Evolutionary conservation across 2,797 vertebrate species (phyloP).

Genomic region (Leucoraja ocellata): DNA sequence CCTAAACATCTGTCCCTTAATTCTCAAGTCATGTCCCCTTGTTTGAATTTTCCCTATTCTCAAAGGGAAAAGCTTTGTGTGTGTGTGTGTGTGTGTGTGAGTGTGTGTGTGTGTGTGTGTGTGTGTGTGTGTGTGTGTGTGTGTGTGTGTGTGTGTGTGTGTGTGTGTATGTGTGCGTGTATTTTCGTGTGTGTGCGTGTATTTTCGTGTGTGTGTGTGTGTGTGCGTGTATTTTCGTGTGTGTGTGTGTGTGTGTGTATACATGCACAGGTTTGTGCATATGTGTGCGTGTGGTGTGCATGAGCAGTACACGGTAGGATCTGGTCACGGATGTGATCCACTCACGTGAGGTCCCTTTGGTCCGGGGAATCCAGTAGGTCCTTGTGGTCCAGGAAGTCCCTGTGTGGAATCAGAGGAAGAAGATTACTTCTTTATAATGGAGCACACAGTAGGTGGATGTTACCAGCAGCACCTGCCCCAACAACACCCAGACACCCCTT

Average conservation of each 20-base stretch:
- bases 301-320: not conserved
- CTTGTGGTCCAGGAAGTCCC: conserved; percentile 76
- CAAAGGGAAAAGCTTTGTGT: too few species aligned
- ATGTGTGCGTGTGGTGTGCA: too few species aligned
- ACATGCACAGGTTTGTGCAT: not conserved
- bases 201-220: too few species aligned
- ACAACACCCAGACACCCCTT: not conserved
- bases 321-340: conserved; percentile 40
- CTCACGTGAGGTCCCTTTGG: conserved; percentile 94
- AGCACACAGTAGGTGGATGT: too few species aligned
- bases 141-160: not conserved
- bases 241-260: not conserved
- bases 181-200: too few species aligned
- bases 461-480: not conserved
- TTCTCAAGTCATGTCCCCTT: too few species aligned
- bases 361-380: conserved; percentile 93
- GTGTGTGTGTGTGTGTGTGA: too few species aligned
- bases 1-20: too few species aligned
- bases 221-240: too few species aligned
- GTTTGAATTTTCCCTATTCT: too few species aligned
- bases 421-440: not conserved
- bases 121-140: not conserved
- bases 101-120: too few species aligned
- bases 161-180: not conserved
- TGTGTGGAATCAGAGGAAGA: conserved; percentile 47